A percentile compares a stretch with the other conserved stretches of the same genome.
These are phyloP conservation scores for Melanotaenia duboulayi DNA, from an alignment of 2,113 vertebrate genomes.

Conservation along the genomic window DNA sequence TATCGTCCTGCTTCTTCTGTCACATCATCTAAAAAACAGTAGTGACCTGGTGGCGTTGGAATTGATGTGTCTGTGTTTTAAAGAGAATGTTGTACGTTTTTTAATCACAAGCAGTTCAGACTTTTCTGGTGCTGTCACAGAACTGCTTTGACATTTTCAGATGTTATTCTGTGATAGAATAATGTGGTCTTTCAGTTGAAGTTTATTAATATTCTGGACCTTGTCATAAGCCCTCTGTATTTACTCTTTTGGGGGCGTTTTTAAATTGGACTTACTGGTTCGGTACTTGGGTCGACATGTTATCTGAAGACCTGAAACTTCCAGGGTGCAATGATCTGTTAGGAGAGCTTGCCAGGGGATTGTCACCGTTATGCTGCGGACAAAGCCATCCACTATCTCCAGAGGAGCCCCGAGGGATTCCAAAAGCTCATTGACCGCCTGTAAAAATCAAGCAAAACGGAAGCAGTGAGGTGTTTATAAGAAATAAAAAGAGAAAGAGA, in stretches of 20 bases:
- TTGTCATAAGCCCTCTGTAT: too few species aligned
- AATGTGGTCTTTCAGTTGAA: too few species aligned
- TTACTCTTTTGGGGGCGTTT: neutral
- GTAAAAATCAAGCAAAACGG: slow-evolving; percentile 8
- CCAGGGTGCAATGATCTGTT: slow-evolving; percentile 91
- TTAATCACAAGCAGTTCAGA: too few species aligned
- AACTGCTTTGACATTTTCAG: too few species aligned
- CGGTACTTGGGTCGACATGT: slow-evolving; percentile 89
- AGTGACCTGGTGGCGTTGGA: too few species aligned
- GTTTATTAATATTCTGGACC: too few species aligned
- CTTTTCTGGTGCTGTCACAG: too few species aligned
- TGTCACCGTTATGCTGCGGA: slow-evolving; percentile 87
- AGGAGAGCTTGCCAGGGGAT: slow-evolving; percentile 93
- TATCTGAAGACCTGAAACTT: slow-evolving; percentile 90
- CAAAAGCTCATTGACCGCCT: slow-evolving; percentile 92
- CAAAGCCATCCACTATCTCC: slow-evolving; percentile 92
- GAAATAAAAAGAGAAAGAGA: slow-evolving; percentile 17
- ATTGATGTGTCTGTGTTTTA: too few species aligned
- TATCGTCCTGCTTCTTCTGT: too few species aligned
- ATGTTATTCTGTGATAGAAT: too few species aligned
- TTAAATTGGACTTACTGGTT: slow-evolving; percentile 82
- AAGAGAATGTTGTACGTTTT: too few species aligned
- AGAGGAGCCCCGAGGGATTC: slow-evolving; percentile 88
- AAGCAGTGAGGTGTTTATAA: neutral
- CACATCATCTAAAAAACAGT: too few species aligned